phyloP scores from a whole-genome alignment of 2,888 invertebrate genomes.

The Caenorhabditis afra region DNA sequence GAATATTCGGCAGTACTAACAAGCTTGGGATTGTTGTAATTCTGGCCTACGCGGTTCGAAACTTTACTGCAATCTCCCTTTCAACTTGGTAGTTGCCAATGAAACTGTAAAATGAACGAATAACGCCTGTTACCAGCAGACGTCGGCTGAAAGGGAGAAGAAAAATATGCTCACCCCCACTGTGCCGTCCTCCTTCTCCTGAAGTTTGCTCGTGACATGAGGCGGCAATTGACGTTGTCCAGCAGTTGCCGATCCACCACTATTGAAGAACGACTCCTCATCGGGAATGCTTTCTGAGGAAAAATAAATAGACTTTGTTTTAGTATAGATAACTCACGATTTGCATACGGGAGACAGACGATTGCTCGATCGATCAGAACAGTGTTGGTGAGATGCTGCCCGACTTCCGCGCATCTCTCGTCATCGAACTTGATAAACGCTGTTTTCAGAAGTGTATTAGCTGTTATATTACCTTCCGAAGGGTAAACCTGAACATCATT shows the following conservation, averaged over 20 bases:
- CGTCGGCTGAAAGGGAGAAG: constrained; percentile 19
- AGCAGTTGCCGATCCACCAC: constrained; percentile 88
- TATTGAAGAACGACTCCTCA: constrained; percentile 93
- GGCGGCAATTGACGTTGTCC: constrained; percentile 86
- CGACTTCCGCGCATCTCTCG: constrained; percentile 90
- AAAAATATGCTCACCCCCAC: constrained; percentile 68
- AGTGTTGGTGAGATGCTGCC: constrained; percentile 97
- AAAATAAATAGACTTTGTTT: no score
- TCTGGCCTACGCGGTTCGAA: constrained; percentile 47
- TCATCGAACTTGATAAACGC: constrained; percentile 97
- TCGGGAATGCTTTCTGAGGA: constrained; percentile 85
- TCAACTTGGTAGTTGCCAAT: constrained; percentile 51
- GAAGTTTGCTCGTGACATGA: constrained; percentile 89
- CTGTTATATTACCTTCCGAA: constrained; percentile 69
- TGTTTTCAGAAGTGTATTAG: constrained; percentile 84
- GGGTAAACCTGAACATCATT: constrained; percentile 76
- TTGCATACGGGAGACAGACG: constrained; percentile 90
- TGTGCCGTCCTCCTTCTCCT: constrained; percentile 74
- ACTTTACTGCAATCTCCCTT: constrained; percentile 50
- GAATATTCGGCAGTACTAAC: constrained; percentile 54
- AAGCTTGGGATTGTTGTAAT: constrained; percentile 22
- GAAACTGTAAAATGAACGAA: constrained; percentile 56
- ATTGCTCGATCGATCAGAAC: constrained; percentile 98
- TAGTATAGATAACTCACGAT: constrained; percentile 64
- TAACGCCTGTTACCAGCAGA: constrained; percentile 55